A percentile compares a stretch with the other conserved stretches of the same genome.
Evolutionary conservation across 2,797 vertebrate genomes (phyloP).

Genomic region (Sarcoramphus papa): DNA sequence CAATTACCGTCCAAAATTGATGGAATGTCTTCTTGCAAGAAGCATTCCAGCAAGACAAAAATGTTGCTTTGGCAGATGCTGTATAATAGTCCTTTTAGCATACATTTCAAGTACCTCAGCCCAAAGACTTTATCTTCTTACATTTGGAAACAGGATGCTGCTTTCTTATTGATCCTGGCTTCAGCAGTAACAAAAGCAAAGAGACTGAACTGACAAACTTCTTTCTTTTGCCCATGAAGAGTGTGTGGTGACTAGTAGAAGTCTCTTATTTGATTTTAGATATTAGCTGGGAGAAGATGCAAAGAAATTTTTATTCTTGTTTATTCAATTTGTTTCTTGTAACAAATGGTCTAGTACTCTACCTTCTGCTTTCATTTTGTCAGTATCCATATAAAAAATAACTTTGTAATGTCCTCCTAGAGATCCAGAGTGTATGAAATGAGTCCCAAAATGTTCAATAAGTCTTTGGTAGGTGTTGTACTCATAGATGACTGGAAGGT

Average conservation of each 20-base stretch:
- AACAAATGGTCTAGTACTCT: not conserved
- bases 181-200: not conserved
- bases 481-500: slow-evolving; percentile 83
- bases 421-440: slow-evolving; percentile 88
- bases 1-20: not conserved
- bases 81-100: not conserved
- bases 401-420: slow-evolving; percentile 88
- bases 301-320: not conserved
- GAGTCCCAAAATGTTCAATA: slow-evolving; percentile 86
- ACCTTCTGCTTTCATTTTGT: slow-evolving; percentile 69
- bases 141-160: not conserved
- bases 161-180: not conserved
- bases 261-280: not conserved
- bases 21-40: not conserved
- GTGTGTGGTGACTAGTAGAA: not conserved
- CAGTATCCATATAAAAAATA: slow-evolving; percentile 80
- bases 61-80: not conserved
- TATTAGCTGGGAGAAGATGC: not conserved
- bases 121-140: not conserved
- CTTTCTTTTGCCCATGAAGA: not conserved
- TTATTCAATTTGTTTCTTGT: not conserved
- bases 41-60: not conserved
- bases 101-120: not conserved
- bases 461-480: slow-evolving; percentile 80
- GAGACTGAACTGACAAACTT: not conserved